Evolutionary conservation across 1,140 invertebrate genomes (phyloP).

Genomic region (Lerema accius): DNA sequence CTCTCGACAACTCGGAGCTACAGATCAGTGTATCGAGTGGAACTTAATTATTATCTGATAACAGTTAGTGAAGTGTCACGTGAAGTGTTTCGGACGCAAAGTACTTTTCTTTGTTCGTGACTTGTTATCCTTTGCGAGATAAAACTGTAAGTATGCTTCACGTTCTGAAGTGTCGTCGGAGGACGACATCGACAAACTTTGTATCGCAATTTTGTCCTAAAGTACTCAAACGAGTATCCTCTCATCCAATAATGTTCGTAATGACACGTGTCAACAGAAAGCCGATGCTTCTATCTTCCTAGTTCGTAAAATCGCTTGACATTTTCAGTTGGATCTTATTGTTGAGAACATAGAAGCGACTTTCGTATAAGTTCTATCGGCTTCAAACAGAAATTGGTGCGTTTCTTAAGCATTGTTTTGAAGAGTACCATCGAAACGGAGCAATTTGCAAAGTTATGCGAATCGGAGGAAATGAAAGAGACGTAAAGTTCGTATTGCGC

Average conservation of each 20-base stretch:
- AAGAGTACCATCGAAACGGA: conserved; percentile 35
- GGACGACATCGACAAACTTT: conserved; percentile 5
- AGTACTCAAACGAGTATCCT: background rate
- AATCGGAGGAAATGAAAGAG: conserved; percentile 37
- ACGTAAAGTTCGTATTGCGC: background rate
- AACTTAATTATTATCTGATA: conserved; percentile 46
- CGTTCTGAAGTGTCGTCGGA: conserved; percentile 12
- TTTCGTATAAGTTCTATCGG: conserved; percentile 3
- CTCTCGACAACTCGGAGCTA: conserved; percentile 37
- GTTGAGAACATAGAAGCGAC: conserved; percentile 21
- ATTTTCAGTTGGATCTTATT: conserved; percentile 28
- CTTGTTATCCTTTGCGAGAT: conserved; percentile 29
- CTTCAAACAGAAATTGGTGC: conserved; percentile 35
- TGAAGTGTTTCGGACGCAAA: conserved; percentile 34
- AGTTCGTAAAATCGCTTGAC: background rate
- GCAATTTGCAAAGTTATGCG: conserved; percentile 37
- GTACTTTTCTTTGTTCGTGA: conserved; percentile 37
- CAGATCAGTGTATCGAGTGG: conserved; percentile 40
- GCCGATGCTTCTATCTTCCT: conserved; percentile 4
- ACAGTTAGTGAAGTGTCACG: conserved; percentile 50
- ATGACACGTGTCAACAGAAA: conserved; percentile 7
- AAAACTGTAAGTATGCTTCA: conserved; percentile 37
- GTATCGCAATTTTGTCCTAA: background rate
- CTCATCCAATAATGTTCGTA: background rate
- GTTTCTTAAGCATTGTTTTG: conserved; percentile 43